phyloP scores from a whole-genome alignment of 2,888 invertebrate species.

The Blastobasis adustella region DNA sequence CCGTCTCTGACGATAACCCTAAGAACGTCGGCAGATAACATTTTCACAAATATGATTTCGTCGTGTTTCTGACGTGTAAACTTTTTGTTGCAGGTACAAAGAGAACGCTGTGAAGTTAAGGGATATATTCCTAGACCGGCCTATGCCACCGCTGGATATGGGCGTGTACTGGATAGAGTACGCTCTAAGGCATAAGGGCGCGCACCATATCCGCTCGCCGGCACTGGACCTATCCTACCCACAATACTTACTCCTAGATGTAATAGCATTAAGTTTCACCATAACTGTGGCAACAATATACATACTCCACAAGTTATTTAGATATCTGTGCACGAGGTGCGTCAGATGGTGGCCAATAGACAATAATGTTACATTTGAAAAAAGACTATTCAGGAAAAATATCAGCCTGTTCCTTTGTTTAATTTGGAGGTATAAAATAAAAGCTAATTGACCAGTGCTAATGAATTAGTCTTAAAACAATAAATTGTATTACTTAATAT shows the following conservation, averaged over 20 bases:
- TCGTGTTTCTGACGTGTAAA: not conserved
- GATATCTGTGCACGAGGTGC: slow-evolving; percentile 56
- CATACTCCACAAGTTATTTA: slow-evolving; percentile 52
- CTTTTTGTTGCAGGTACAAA: slow-evolving; percentile 58
- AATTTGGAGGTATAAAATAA: slow-evolving; percentile 57
- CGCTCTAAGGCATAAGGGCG: slow-evolving; percentile 74
- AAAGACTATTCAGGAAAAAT: slow-evolving; percentile 48
- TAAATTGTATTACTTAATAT: slow-evolving; percentile 18
- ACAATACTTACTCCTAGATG: slow-evolving; percentile 62
- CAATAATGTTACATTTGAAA: slow-evolving; percentile 43
- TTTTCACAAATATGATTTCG: not conserved
- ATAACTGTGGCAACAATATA: slow-evolving; percentile 38
- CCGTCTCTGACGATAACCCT: slow-evolving; percentile 11
- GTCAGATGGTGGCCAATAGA: slow-evolving; percentile 60
- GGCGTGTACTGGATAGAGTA: slow-evolving; percentile 80
- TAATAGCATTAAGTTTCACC: slow-evolving; percentile 45
- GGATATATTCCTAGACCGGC: slow-evolving; percentile 73
- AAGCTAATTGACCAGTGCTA: slow-evolving; percentile 42
- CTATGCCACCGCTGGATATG: slow-evolving; percentile 72
- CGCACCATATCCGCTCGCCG: slow-evolving; percentile 64
- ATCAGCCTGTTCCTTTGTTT: slow-evolving; percentile 49
- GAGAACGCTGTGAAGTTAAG: slow-evolving; percentile 62
- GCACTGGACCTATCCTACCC: slow-evolving; percentile 59
- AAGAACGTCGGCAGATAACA: not conserved
- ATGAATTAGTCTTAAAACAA: slow-evolving; percentile 10